A percentile compares a stretch with the other conserved stretches of the same genome.
phyloP scores from a whole-genome alignment of 1,140 invertebrate genomes.

The Metaphire vulgaris region DNA sequence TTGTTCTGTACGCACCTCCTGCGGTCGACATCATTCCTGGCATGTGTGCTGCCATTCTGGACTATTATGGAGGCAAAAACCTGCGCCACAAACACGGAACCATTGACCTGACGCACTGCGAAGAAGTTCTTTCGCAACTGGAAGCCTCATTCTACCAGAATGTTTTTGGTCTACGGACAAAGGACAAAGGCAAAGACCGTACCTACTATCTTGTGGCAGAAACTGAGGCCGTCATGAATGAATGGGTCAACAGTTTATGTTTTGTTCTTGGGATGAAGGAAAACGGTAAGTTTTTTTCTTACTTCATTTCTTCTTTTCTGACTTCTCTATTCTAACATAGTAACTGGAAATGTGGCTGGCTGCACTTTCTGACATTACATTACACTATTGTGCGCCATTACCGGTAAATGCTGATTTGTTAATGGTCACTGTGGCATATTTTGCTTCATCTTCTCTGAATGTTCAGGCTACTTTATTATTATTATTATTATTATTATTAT shows the following conservation, averaged over 20 bases:
- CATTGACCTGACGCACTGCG: constrained; percentile 23
- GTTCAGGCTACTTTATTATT: too few species aligned
- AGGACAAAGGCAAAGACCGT: constrained; percentile 18
- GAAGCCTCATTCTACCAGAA: constrained; percentile 21
- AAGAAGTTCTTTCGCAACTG: constrained; percentile 20
- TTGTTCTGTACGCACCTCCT: constrained; percentile 19
- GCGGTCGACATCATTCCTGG: constrained; percentile 23
- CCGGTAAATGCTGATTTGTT: too few species aligned
- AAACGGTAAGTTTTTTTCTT: constrained; percentile 14
- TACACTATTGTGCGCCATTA: too few species aligned
- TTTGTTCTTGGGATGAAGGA: constrained; percentile 23
- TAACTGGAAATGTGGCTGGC: too few species aligned
- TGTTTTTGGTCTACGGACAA: constrained; percentile 15
- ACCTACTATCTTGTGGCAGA: constrained; percentile 22
- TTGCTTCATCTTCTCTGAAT: too few species aligned
- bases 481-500: too few species aligned
- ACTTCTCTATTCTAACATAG: too few species aligned
- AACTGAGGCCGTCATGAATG: constrained; percentile 17
- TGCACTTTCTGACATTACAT: too few species aligned
- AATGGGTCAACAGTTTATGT: constrained; percentile 28
- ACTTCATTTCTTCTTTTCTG: too few species aligned
- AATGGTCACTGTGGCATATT: too few species aligned
- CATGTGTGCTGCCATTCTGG: constrained; percentile 19
- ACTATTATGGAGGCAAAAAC: constrained; percentile 15
- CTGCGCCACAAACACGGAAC: not conserved